phyloP scores from a whole-genome alignment of 2,888 invertebrate genomes.

The Halictus ligatus region DNA sequence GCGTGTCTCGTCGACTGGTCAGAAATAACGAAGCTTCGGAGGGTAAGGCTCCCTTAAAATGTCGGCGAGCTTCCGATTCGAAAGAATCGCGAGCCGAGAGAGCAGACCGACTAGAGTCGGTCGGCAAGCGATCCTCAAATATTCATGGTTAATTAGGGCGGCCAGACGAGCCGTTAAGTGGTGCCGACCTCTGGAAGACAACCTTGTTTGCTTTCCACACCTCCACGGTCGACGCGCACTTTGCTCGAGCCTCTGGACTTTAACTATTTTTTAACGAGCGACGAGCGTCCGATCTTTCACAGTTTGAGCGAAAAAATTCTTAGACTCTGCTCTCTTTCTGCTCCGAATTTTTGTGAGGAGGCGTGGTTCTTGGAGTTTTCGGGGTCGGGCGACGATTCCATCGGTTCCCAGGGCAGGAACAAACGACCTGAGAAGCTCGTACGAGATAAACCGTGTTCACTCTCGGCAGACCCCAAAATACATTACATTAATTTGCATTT shows the following conservation, averaged over 20 bases:
- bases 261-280: constrained; percentile 20
- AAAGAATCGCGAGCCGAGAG: constrained; percentile 18
- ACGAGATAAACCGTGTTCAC: constrained; percentile 51
- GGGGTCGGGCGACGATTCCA: neutral
- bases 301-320: neutral
- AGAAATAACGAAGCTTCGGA: neutral
- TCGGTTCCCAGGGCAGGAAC: neutral
- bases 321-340: no score
- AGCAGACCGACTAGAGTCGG: neutral
- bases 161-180: constrained; percentile 33
- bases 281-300: neutral
- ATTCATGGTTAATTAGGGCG: constrained; percentile 50
- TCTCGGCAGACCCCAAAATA: constrained; percentile 66
- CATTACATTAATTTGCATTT: constrained; percentile 79
- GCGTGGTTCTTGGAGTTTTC: neutral
- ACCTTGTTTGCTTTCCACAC: constrained; percentile 21
- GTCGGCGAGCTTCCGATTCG: neutral
- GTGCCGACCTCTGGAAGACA: neutral
- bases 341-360: neutral
- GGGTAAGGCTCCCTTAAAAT: constrained; percentile 1
- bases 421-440: constrained; percentile 48
- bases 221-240: constrained; percentile 5
- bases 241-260: neutral
- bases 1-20: neutral
- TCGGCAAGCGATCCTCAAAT: constrained; percentile 35